Percentiles rank a stretch among this genome's conserved stretches.
Evolutionary conservation across 2,113 vertebrate genomes (phyloP).

Genomic region (Bufo bufo): DNA sequence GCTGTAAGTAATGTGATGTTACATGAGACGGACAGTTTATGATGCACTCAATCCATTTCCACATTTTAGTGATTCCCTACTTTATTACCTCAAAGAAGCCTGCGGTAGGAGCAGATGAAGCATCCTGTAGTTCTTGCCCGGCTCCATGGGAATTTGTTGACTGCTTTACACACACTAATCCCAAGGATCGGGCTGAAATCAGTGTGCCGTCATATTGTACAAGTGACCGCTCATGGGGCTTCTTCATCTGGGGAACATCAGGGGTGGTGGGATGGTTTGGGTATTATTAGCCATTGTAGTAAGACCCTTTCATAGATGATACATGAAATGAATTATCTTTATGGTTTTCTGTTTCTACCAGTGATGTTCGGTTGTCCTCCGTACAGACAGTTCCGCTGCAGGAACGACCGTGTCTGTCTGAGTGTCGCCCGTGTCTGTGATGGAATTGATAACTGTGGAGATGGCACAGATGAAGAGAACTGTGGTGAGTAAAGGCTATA

Average conservation of each 20-base stretch:
- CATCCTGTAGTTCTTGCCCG: not conserved
- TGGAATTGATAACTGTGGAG: conserved; percentile 88
- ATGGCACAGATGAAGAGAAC: conserved; percentile 87
- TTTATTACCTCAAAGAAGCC: not conserved
- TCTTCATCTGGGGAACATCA: not conserved
- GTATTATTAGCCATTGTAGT: not conserved
- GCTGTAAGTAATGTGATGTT: conserved; percentile 77
- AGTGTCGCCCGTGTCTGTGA: conserved; percentile 88
- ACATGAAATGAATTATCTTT: not conserved
- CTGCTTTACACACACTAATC: not conserved
- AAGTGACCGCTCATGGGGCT: not conserved
- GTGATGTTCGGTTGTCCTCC: conserved; percentile 92
- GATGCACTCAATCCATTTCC: not conserved
- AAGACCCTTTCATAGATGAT: not conserved
- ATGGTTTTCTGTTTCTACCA: conserved; percentile 67
- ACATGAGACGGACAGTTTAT: not conserved
- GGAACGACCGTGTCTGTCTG: conserved; percentile 91
- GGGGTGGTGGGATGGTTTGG: not conserved
- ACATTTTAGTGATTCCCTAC: not conserved
- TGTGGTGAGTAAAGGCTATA: conserved; percentile 79
- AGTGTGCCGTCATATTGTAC: not conserved
- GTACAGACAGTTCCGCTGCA: conserved; percentile 91
- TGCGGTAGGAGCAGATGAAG: no score
- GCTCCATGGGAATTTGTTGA: not conserved
- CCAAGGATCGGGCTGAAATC: not conserved